These are phyloP conservation scores for Heptascelio sp. DNA, from an alignment of 2,888 invertebrate genomes.

Conservation along the genomic window DNA sequence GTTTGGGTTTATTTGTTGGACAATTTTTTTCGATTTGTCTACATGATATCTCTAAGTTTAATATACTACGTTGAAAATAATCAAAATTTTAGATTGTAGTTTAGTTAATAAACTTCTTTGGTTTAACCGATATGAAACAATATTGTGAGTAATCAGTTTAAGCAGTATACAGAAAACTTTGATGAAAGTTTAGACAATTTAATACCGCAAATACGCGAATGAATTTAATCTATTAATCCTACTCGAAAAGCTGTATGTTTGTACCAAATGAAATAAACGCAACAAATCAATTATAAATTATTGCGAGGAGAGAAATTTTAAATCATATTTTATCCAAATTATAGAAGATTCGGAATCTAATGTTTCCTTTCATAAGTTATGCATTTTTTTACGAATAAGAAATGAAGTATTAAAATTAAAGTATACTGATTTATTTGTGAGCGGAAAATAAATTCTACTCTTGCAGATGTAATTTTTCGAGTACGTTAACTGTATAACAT, in stretches of 20 bases:
- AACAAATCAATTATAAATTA: background rate
- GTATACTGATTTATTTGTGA: too few relatives aligned
- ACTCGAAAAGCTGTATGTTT: background rate
- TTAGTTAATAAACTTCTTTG: constrained; percentile 12
- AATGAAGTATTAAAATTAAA: too few relatives aligned
- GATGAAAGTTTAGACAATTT: background rate
- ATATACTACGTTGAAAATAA: background rate
- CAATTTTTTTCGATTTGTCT: background rate
- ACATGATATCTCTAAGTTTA: background rate
- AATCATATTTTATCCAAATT: too few relatives aligned
- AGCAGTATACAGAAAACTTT: background rate
- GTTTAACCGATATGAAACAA: background rate
- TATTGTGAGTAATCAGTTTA: background rate
- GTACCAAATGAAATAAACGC: background rate
- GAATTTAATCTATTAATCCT: background rate
- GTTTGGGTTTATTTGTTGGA: background rate
- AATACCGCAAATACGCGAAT: background rate
- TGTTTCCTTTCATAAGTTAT: too few relatives aligned
- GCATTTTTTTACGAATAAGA: too few relatives aligned
- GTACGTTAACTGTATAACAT: too few relatives aligned
- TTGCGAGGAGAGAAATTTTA: too few relatives aligned
- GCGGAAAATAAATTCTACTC: too few relatives aligned
- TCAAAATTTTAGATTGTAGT: constrained; percentile 12
- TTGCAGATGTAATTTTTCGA: too few relatives aligned
- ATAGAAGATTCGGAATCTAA: too few relatives aligned